Base-by-base conservation (phyloP, 2,797 vertebrate genomes). In the Moxostoma hubbsi region DNA sequence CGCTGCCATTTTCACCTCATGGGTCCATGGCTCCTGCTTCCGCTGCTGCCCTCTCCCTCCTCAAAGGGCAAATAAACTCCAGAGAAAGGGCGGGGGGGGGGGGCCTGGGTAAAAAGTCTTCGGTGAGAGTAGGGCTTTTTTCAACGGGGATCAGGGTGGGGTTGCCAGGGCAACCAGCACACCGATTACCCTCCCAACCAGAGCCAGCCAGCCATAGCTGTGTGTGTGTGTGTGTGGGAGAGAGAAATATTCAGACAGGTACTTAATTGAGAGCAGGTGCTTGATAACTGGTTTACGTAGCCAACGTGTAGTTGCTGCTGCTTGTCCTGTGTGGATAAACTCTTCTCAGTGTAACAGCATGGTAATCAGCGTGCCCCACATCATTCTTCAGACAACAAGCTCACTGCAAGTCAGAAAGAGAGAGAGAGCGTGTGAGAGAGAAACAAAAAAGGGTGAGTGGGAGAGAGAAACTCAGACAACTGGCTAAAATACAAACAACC, bases 1-100 rank as follows among this genome's bases (percentile, higher is more conserved):
- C 90, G 91, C 94, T 93, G 96, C 95, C 97, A 98, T 97, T 82
- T 81, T 94, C 90, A 88, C 90, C 80, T 93, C 92, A 92, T 90
- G 87, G 93, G 92, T 93, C 94, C 94, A 96, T 58, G 15, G 71
- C 76, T 69, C 89, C 81, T 79, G 84, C 77, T 49, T 85, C 80
- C 36, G 24, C 58, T 81, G 79, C 88, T 24, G 79, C 82, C 49
- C 50, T 86, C 80, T 73, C 85, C 85, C 63, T 86, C 70, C 86
- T 75, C 63, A 16, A n/a, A 36, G 53, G 57, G 75, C 51, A 73
- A 67, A 43, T 57, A 12, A 51, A 73, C 55, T 69, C 62, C 24
- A 49, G 54, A 64, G 70, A 70, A 75, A 46, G 74, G 69, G 58
- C 50, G 15, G 57, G 63, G 43, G 72, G 53, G 49, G n/a, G n/a